Conservation (phyloP, 2,113 vertebrate genomes). For the Galemys pyrenaicus region DNA sequence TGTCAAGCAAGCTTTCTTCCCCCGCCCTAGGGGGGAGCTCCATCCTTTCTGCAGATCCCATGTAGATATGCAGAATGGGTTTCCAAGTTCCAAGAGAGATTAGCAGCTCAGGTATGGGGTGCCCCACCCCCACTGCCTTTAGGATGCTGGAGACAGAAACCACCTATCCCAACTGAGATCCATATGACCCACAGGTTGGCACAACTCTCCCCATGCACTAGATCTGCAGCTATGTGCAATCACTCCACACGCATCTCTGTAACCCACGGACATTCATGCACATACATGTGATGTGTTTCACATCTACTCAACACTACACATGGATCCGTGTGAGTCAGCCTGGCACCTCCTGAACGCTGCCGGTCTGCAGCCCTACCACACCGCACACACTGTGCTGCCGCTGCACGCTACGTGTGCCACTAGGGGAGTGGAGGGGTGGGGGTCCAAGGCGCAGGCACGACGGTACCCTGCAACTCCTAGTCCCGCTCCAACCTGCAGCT, state of each 20-base stretch:
- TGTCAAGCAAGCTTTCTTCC: background rate
- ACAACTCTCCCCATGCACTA: conserved; percentile 36
- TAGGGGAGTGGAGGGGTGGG: background rate
- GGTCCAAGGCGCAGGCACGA: conserved; percentile 23
- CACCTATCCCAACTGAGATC: background rate
- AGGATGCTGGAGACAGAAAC: conserved; percentile 38
- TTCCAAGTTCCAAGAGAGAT: conserved; percentile 50
- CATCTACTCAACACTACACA: conserved; percentile 56
- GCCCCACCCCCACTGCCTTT: background rate
- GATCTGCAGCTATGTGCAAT: conserved; percentile 1
- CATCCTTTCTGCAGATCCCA: conserved; percentile 53
- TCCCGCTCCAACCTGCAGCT: conserved; percentile 17
- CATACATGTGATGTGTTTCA: conserved; percentile 35
- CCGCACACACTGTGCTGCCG: conserved; percentile 24
- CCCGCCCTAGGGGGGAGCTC: background rate
- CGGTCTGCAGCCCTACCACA: conserved; percentile 57
- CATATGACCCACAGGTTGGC: conserved; percentile 72
- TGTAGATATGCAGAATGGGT: background rate
- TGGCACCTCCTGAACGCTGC: conserved; percentile 62
- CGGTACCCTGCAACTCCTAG: conserved; percentile 68
- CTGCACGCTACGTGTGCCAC: conserved; percentile 51
- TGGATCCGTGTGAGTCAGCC: conserved; percentile 74
- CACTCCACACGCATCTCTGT: background rate
- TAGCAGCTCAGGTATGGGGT: background rate
- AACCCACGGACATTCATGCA: conserved; percentile 29